Base-by-base conservation (phyloP, 2,888 invertebrate genomes). In the Luffia ferchaultella region DNA sequence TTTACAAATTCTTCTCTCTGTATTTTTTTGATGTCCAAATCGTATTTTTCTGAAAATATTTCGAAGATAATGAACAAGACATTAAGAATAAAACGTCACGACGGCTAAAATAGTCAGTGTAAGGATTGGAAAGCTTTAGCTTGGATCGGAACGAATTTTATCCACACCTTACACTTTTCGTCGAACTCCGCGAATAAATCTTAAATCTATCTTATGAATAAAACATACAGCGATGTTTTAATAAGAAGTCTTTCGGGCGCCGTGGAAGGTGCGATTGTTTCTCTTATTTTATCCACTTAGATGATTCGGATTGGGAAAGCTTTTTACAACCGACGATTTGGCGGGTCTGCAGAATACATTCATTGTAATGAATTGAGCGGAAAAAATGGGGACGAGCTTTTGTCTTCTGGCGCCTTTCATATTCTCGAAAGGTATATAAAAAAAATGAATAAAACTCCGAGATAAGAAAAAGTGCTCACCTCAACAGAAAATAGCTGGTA, bases 281-380 rank as follows among this genome's bases (percentile, higher is more conserved):
- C 78, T 74, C 70, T 70, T 65, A 71, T 75, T 77, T 73, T 72
- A 71, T 71, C 66, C 43, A 43, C 53, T 55, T 53, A 53, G 69
- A 69, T 70, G 68, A 71, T 65, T 68, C 71, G 75, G 79, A 80
- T 80, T 80, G 80, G 75, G 78, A 77, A 78, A 74, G 70, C 71
- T 75, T 78, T 76, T 76, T 70, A 73, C 73, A 73, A 70, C 65
- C 62, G 51, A 66, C 68, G 72, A 73, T 76, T 78, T 72, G 60
- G 64, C 58, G 68, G 67, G 69, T 63, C 69, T 68, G 64, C 60
- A 63, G 65, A 71, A 76, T 72, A 73, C 70, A 67, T 75, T 70
- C 68, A 41, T 58, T 62, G 62, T 70, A 73, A 76, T 69, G 66
- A 66, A 49, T 43, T 49, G 61, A 60, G 60, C 60, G 58, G 62